Percentiles rank a stretch among this genome's conserved stretches.
phyloP scores from a whole-genome alignment of 2,113 vertebrate species.

The Grallaria varia region DNA sequence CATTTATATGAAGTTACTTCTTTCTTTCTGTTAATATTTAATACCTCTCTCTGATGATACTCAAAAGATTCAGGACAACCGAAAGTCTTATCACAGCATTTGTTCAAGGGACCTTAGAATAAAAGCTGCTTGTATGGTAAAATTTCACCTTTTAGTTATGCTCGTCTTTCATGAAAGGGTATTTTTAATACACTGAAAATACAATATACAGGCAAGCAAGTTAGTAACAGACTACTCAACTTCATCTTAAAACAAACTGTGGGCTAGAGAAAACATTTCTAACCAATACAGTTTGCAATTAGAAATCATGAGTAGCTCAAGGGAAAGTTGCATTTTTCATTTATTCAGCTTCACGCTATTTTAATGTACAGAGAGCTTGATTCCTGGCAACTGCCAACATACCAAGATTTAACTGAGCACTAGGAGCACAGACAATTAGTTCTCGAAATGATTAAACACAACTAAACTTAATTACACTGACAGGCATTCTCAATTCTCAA shows the following conservation, averaged over 20 bases:
- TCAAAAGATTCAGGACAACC: not conserved
- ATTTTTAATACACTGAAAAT: not conserved
- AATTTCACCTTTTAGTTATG: not conserved
- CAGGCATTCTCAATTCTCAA: not conserved
- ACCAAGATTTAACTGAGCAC: conserved; percentile 9
- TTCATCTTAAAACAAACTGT: not conserved
- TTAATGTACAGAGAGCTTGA: not conserved
- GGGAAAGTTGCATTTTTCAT: not conserved
- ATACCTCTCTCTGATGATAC: not conserved
- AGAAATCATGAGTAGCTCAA: not conserved
- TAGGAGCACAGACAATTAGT: not conserved
- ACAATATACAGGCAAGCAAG: not conserved
- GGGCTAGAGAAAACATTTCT: not conserved
- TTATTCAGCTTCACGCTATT: not conserved
- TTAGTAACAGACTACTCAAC: not conserved
- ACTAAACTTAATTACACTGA: conserved; percentile 10
- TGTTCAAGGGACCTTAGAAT: not conserved
- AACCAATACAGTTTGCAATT: not conserved
- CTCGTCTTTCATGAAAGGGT: not conserved
- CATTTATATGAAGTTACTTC: not conserved
- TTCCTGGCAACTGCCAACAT: not conserved
- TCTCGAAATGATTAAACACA: conserved; percentile 21
- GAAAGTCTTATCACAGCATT: not conserved
- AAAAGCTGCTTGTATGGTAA: not conserved
- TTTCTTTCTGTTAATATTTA: not conserved